phyloP scores from a whole-genome alignment of 92 coral and sea anemone genomes.

The Meandrina meandrites region DNA sequence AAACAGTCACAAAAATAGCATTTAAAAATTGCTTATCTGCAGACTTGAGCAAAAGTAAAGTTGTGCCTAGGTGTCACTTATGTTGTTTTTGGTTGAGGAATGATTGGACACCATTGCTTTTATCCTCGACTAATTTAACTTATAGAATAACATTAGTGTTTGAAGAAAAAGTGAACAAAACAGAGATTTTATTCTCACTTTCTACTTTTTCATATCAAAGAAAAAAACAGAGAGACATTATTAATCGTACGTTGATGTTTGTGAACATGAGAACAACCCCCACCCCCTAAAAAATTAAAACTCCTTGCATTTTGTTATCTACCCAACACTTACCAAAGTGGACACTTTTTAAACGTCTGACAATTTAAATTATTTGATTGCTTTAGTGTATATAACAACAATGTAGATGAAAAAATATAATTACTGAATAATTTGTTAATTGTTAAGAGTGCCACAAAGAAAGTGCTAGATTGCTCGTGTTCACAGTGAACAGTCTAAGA shows the following conservation, averaged over 20 bases:
- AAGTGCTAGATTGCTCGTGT: background rate
- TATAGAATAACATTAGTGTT: too few species aligned
- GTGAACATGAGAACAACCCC: background rate
- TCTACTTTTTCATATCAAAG: background rate
- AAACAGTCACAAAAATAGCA: too few species aligned
- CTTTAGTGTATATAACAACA: conserved; percentile 8
- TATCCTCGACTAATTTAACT: too few species aligned
- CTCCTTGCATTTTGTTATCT: background rate
- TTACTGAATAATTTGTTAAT: background rate
- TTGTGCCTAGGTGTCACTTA: background rate
- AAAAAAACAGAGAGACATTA: background rate
- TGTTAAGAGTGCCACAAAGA: background rate
- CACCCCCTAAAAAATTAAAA: background rate
- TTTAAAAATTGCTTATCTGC: background rate
- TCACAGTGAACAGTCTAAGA: background rate
- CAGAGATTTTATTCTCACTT: background rate
- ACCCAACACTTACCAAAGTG: background rate
- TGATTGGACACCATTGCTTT: background rate
- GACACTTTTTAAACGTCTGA: conserved; percentile 1
- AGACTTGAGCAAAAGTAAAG: background rate
- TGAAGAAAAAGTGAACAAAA: background rate
- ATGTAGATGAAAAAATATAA: background rate
- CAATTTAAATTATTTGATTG: conserved; percentile 14
- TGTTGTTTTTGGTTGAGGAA: background rate
- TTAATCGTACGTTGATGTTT: conserved; percentile 10